Percentiles rank a stretch among this genome's conserved stretches.
These are phyloP conservation scores for Julus scanicus DNA, from an alignment of 2,888 invertebrate species.

Conservation along the genomic window DNA sequence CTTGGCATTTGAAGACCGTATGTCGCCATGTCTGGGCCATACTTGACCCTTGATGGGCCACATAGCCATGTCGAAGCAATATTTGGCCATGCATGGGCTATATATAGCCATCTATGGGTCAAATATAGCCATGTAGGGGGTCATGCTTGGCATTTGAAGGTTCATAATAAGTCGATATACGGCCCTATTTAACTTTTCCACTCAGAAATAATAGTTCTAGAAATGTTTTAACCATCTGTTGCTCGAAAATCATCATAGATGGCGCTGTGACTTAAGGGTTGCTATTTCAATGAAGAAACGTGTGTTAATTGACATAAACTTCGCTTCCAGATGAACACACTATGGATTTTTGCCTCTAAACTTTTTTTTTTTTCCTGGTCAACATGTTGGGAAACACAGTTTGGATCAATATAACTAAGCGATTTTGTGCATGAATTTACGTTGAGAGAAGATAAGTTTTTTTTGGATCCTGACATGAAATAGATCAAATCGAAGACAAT, in stretches of 20 bases:
- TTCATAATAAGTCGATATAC: too few species aligned
- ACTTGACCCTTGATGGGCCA: too few species aligned
- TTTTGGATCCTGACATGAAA: constrained; percentile 15
- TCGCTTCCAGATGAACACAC: neutral
- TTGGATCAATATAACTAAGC: neutral
- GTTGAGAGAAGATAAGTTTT: constrained; percentile 1
- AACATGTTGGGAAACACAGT: neutral
- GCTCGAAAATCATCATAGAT: neutral
- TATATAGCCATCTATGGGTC: too few species aligned
- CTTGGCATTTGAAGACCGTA: too few species aligned
- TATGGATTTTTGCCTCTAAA: neutral
- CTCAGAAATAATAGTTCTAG: too few species aligned
- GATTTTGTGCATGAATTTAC: neutral
- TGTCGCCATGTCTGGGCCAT: too few species aligned
- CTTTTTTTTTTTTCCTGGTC: neutral
- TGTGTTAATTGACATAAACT: neutral
- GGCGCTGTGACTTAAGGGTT: neutral
- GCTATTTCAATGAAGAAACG: neutral
- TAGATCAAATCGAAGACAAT: constrained; percentile 39
- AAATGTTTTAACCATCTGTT: too few species aligned
- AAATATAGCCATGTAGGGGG: too few species aligned
- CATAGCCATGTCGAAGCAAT: too few species aligned
- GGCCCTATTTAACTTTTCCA: too few species aligned
- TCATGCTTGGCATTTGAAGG: too few species aligned
- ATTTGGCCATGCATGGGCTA: too few species aligned